A percentile compares a stretch with the other conserved stretches of the same genome.
phyloP scores from a whole-genome alignment of 2,888 invertebrate genomes.

The Conus canariensis region DNA sequence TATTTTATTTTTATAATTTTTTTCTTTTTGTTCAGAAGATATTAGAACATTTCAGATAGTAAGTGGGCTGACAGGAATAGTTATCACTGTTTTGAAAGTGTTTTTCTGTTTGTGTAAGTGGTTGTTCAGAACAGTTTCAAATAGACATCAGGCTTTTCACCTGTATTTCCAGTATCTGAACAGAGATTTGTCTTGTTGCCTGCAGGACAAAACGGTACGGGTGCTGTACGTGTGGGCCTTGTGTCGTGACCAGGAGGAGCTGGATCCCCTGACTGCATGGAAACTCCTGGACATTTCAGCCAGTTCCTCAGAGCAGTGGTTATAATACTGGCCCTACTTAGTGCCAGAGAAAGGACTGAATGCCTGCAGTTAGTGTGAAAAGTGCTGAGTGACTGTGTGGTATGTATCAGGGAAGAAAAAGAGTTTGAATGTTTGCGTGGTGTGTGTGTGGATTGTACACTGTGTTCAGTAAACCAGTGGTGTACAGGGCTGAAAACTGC shows the following conservation, averaged over 20 bases:
- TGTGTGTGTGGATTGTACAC: neutral
- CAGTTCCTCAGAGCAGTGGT: conserved; percentile 61
- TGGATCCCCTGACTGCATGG: conserved; percentile 98
- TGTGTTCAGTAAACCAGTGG: neutral
- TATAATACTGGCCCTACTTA: conserved; percentile 51
- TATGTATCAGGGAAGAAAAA: neutral
- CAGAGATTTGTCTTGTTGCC: conserved; percentile 42
- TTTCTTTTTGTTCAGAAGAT: too few species aligned
- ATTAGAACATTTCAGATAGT: too few species aligned
- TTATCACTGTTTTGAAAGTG: too few species aligned
- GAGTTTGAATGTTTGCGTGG: neutral
- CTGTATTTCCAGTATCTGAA: too few species aligned
- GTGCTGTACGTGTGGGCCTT: conserved; percentile 99
- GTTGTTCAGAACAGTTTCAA: too few species aligned
- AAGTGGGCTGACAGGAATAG: too few species aligned
- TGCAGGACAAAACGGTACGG: conserved; percentile 91
- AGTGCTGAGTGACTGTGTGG: neutral
- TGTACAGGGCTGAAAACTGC: neutral
- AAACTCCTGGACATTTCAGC: conserved; percentile 88
- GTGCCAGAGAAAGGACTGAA: neutral
- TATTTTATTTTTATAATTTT: too few species aligned
- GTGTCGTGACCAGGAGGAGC: conserved; percentile 95
- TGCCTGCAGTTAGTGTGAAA: neutral
- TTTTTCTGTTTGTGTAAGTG: too few species aligned
- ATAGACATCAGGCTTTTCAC: too few species aligned